Base-by-base conservation (phyloP, 2,888 invertebrate genomes). In the Chrysopilus asiliformis region DNA sequence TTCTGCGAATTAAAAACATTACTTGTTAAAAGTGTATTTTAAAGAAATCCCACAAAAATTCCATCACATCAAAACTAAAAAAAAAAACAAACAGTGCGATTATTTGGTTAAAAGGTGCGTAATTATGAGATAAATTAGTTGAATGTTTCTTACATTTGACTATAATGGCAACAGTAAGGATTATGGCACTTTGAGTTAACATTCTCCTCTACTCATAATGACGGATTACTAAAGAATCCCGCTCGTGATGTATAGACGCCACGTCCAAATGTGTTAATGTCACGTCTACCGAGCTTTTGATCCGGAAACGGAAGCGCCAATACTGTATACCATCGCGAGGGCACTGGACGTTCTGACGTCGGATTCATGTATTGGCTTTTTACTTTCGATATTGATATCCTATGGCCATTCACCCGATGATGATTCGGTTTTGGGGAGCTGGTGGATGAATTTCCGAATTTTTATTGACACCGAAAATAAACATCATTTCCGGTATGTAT, bases 271-370 rank as follows among this genome's bases (percentile, higher is more conserved):
- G 66, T 68, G 52, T 64, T 67, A 49, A 73, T 67, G 67, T 89
- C 86, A 45, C 89, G 74, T 56, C 86, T 70, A 51, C 85, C 89
- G 55, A 89, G 78, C 64, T 86, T 87, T 70, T 89, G 87, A 70
- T 90, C 89, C 55, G 87, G 86, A 68, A 90, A 90, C 49, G 89
- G 89, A 56, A 89, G 72, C 49, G 89, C 89, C 64, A 89, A 75
- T 53, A 89, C 76, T 45, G 86, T 87, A 71, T 85, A 87, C 83
- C 85, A 84, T 52, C 85, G 73, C 48, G 84, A 78, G 39, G 83
- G 82, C 70, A 39, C 37, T 30, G 39, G 39, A 39, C 36, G 33
- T 19, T 39, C 34, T 18, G 36, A 25, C 31, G 27, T 22, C 7
- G 34, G 22, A n/a, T n/a, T n/a, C 25, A 30, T 24, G 34, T 38